These are phyloP conservation scores for Polymixis lichenea DNA, from an alignment of 2,888 invertebrate species.

Conservation along the genomic window DNA sequence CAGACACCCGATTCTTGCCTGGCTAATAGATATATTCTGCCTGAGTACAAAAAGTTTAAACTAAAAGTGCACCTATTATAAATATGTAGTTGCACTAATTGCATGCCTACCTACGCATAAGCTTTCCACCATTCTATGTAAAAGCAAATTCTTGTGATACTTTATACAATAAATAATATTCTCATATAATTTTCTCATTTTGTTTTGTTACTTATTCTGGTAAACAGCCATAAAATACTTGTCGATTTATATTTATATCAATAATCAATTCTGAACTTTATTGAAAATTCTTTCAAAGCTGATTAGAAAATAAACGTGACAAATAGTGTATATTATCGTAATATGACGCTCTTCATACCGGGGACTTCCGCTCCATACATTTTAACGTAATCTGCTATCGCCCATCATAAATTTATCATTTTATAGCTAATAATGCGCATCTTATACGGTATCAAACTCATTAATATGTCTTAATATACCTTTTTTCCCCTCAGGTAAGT, in stretches of 20 bases:
- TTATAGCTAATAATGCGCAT: slow-evolving; percentile 68
- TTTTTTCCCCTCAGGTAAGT: slow-evolving; percentile 80
- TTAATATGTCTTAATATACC: slow-evolving; percentile 65
- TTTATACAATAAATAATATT: slow-evolving; percentile 7
- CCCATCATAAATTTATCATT: slow-evolving; percentile 67
- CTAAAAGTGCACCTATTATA: neutral
- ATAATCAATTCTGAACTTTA: slow-evolving; percentile 37
- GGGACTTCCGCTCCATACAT: slow-evolving; percentile 66
- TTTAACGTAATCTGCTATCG: slow-evolving; percentile 65
- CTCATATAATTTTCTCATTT: no score
- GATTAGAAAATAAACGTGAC: slow-evolving; percentile 45
- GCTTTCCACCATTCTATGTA: neutral
- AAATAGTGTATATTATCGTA: slow-evolving; percentile 25
- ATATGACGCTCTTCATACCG: slow-evolving; percentile 52
- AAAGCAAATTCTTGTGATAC: neutral
- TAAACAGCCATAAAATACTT: slow-evolving; percentile 1
- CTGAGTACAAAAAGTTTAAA: neutral
- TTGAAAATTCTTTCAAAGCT: slow-evolving; percentile 32
- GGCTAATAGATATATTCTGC: neutral
- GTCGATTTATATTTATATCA: neutral
- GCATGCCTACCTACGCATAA: neutral
- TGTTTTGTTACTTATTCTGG: slow-evolving; percentile 1
- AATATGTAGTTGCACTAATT: neutral
- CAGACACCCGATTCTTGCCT: neutral
- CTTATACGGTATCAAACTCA: slow-evolving; percentile 68